These are phyloP conservation scores for Horisme vitalbata DNA, from an alignment of 2,888 invertebrate species.

Conservation along the genomic window DNA sequence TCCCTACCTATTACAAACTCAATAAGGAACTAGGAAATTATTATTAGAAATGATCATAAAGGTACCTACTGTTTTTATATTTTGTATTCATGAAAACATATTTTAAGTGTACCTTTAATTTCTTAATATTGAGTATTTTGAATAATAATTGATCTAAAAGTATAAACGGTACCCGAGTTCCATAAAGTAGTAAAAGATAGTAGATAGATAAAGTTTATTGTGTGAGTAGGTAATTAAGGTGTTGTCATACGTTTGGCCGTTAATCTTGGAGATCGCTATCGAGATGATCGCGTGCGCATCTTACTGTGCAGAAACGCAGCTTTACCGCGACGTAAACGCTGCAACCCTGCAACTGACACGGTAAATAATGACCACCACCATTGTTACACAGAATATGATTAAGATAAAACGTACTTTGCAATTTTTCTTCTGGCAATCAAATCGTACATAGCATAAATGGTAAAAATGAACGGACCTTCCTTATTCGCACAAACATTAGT, in stretches of 20 bases:
- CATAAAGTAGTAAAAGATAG: constrained; percentile 46
- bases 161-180: constrained; percentile 5
- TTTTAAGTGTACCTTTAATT: no score
- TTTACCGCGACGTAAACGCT: constrained; percentile 22
- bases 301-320: constrained; percentile 27
- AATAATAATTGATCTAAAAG: no score
- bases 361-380: constrained; percentile 50
- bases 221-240: constrained; percentile 75
- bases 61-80: no score
- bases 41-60: no score
- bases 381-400: constrained; percentile 51
- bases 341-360: constrained; percentile 32
- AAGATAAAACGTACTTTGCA: constrained; percentile 23
- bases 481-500: no score
- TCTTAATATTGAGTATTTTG: no score
- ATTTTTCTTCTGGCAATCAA: no score
- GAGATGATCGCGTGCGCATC: constrained; percentile 66
- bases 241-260: constrained; percentile 68
- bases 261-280: constrained; percentile 76
- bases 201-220: constrained; percentile 64
- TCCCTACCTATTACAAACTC: no score
- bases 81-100: no score
- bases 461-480: no score
- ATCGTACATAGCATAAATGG: no score
- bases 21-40: no score